These are phyloP conservation scores for Tortrix viridana DNA, from an alignment of 2,888 invertebrate genomes.

Conservation along the genomic window DNA sequence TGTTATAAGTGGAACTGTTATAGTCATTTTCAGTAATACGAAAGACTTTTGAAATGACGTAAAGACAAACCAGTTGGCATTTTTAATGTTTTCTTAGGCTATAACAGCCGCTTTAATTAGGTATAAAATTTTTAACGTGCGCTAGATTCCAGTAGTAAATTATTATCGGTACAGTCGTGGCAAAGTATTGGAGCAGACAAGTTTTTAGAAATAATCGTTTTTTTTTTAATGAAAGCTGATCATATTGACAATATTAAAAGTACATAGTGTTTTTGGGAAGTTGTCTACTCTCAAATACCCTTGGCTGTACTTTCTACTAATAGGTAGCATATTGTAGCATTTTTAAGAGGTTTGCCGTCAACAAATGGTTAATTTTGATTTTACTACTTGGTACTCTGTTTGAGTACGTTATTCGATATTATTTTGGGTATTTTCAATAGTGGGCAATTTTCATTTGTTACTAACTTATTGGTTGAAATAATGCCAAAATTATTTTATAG, in stretches of 20 bases:
- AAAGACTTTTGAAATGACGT: background rate
- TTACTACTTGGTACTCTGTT: conserved; percentile 40
- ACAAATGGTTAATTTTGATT: background rate
- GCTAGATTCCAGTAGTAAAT: conserved; percentile 12
- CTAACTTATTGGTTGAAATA: conserved; percentile 12
- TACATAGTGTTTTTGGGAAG: too few relatives aligned
- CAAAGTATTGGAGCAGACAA: background rate
- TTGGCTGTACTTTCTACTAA: too few relatives aligned
- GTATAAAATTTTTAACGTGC: conserved; percentile 5
- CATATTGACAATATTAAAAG: too few relatives aligned
- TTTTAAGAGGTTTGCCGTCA: conserved; percentile 5
- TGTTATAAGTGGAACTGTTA: conserved; percentile 15
- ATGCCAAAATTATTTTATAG: conserved; percentile 26
- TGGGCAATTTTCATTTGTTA: background rate
- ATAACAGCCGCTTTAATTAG: conserved; percentile 28
- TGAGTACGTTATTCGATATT: background rate
- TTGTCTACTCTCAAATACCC: too few relatives aligned
- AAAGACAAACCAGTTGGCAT: background rate
- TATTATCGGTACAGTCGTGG: background rate
- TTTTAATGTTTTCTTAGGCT: conserved; percentile 4
- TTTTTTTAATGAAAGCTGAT: too few relatives aligned
- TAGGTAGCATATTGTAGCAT: conserved; percentile 1
- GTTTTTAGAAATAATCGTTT: too few relatives aligned
- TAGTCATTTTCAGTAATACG: conserved; percentile 16
- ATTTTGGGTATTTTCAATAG: background rate